These are phyloP conservation scores for Trissolcus basalis DNA, from an alignment of 1,140 invertebrate genomes.

Conservation along the genomic window DNA sequence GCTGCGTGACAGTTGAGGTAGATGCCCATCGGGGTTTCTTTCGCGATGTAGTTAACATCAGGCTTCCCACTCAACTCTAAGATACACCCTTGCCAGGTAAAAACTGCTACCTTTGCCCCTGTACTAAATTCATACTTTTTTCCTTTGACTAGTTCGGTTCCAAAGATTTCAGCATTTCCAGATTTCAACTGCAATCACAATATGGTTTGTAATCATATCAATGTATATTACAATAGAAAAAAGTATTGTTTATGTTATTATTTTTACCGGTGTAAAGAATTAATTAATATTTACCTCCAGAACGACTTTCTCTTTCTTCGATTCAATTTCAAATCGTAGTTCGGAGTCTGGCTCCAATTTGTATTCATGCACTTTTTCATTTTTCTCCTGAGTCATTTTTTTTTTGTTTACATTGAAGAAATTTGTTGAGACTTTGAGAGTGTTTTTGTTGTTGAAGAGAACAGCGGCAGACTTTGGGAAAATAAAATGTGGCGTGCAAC, in stretches of 20 bases:
- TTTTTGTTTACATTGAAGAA: background rate
- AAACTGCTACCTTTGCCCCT: constrained; percentile 96
- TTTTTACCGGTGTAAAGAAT: no score
- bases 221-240: no score
- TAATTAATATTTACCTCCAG: constrained; percentile 81
- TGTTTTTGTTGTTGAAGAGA: no score
- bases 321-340: constrained; percentile 94
- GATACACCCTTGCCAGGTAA: constrained; percentile 96
- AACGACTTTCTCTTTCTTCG: constrained; percentile 88
- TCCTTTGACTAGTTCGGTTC: constrained; percentile 95
- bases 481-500: no score
- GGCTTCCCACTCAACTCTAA: constrained; percentile 89
- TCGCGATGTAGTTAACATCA: constrained; percentile 94
- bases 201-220: no score
- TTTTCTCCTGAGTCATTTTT: constrained; percentile 69
- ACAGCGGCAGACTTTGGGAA: no score
- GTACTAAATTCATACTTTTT: constrained; percentile 93
- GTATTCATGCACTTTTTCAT: constrained; percentile 80
- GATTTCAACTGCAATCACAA: constrained; percentile 89
- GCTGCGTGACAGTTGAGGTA: constrained; percentile 97
- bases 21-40: constrained; percentile 96
- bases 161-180: constrained; percentile 97
- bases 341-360: constrained; percentile 92
- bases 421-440: constrained; percentile 1
- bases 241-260: no score